Evolutionary conservation across 2,113 vertebrate species (phyloP), one percentile per base, ranked within the genome.

Genomic region (Etia nguti): DNA sequence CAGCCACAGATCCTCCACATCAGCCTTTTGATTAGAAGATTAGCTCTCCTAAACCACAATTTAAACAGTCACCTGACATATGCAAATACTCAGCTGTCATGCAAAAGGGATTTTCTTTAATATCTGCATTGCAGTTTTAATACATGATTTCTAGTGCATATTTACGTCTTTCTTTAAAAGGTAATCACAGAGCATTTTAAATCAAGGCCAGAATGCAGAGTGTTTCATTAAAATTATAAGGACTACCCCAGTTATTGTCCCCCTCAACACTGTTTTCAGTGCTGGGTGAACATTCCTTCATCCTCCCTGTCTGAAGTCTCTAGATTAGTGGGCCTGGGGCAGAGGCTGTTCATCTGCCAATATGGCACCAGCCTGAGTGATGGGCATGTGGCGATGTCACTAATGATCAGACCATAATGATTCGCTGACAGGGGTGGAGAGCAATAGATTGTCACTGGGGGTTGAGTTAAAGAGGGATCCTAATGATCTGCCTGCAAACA

Each of bases 351-450:
- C 93, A 92, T 95, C 94, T 95, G 95, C 95, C 94, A 92, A 95
- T 95, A 94, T 94, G 93, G 95, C 92, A 93, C 80, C 81, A 79
- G 93, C 80, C 92, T 96, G 95, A 96, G 92, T 95, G 95, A 96
- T 96, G 94, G 92, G 95, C 92, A 93, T 94, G 94, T 93, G 93
- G 93, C 89, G 83, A 91, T 95, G 95, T 96, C 96, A 95, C 93
- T 96, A 97, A 96, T 96, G 95, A 97, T 96, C 94, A 96, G 92
- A 90, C 94, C 91, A 92, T 96, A 96, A 96, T 96, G 94, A 97
- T 96, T 95, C 94, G 91, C 93, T 96, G 96, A 96, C 95, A 95
- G 95, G 93, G 93, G 92, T 94, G 94, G 92, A 95, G 93, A 95
- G 95, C 95, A 94, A 95, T 96, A 94, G 94, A 95, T 94, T 93